Conservation (phyloP, 2,113 vertebrate species). For the Rhinopomastus cyanomelas region DNA sequence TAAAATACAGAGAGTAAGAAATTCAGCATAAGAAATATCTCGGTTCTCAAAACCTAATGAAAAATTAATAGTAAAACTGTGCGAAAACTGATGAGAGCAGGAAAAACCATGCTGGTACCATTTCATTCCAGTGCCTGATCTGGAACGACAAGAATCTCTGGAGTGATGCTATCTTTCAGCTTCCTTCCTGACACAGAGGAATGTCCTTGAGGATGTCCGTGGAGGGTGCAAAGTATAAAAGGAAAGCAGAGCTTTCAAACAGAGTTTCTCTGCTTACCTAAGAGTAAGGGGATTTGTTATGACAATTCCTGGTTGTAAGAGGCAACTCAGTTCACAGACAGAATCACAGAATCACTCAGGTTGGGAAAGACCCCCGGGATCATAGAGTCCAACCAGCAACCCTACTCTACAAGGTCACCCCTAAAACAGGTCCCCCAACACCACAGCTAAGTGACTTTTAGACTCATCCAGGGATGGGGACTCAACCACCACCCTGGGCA, state of each 20-base stretch:
- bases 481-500: too few species aligned
- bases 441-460: too few species aligned
- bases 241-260: slow-evolving; percentile 70
- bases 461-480: too few species aligned
- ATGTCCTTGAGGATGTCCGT: slow-evolving; percentile 64
- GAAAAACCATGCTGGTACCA: not conserved
- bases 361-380: too few species aligned
- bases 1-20: slow-evolving; percentile 41
- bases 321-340: slow-evolving; percentile 64
- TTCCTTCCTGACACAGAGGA: slow-evolving; percentile 58
- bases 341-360: too few species aligned
- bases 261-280: slow-evolving; percentile 74
- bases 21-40: slow-evolving; percentile 17
- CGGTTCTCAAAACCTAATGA: slow-evolving; percentile 47
- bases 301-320: slow-evolving; percentile 71
- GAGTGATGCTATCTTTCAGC: slow-evolving; percentile 61
- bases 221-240: slow-evolving; percentile 67
- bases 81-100: slow-evolving; percentile 41
- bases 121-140: slow-evolving; percentile 34
- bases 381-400: too few species aligned
- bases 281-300: slow-evolving; percentile 66
- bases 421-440: too few species aligned
- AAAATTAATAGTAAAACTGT: slow-evolving; percentile 57
- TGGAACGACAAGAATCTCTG: slow-evolving; percentile 55
- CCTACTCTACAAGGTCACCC: too few species aligned